Conservation (phyloP, 2,888 invertebrate genomes). For the Desoria tigrina region DNA sequence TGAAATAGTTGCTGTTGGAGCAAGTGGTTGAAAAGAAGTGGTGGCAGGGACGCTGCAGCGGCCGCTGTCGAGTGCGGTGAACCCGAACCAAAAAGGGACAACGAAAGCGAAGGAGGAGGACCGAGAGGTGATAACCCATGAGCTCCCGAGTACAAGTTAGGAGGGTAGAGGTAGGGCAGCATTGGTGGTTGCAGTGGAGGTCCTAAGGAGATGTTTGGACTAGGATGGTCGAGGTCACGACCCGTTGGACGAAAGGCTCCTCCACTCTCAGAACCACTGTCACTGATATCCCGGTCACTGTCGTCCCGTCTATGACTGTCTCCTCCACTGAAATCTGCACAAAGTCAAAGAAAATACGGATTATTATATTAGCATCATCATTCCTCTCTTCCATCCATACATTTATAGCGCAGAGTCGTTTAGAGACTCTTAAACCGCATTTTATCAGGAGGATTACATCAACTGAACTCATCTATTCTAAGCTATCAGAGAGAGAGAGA, state of each 20-base stretch:
- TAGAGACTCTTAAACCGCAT: slow-evolving; percentile 2
- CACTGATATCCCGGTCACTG: slow-evolving; percentile 55
- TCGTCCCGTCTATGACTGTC: slow-evolving; percentile 54
- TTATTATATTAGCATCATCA: background rate
- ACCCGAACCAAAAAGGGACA: slow-evolving; percentile 65
- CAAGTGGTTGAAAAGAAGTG: slow-evolving; percentile 55
- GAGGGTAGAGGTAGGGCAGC: slow-evolving; percentile 89
- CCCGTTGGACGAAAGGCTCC: slow-evolving; percentile 53
- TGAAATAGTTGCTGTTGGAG: slow-evolving; percentile 54
- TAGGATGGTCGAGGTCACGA: slow-evolving; percentile 65
- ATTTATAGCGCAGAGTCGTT: background rate
- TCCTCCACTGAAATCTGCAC: slow-evolving; percentile 49
- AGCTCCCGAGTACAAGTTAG: slow-evolving; percentile 72
- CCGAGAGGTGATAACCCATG: slow-evolving; percentile 57
- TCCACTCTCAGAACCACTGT: slow-evolving; percentile 58
- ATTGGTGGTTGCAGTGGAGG: slow-evolving; percentile 89
- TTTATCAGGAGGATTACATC: background rate
- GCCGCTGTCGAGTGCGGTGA: slow-evolving; percentile 62
- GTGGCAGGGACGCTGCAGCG: slow-evolving; percentile 53
- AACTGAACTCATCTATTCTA: background rate
- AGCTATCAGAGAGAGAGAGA: background rate
- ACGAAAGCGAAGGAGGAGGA: slow-evolving; percentile 64
- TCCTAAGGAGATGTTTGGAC: slow-evolving; percentile 90
- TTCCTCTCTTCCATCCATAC: background rate
- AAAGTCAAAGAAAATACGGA: slow-evolving; percentile 9